Evolutionary conservation across 2,113 vertebrate genomes (phyloP).

Genomic region (Campylomormyrus numenius): DNA sequence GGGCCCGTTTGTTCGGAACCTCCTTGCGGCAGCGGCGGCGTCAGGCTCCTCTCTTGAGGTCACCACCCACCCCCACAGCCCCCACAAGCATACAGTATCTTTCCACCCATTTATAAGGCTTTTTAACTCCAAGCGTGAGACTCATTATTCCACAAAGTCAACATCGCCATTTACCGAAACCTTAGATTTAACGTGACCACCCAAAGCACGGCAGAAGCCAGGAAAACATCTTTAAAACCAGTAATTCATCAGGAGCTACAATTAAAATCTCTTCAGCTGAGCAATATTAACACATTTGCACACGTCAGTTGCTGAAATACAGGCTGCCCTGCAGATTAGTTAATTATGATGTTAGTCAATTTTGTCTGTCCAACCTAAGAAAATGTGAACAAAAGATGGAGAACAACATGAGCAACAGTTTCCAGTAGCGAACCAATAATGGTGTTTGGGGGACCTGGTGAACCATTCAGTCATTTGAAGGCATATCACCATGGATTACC

Average conservation of each 20-base stretch:
- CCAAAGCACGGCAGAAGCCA: background rate
- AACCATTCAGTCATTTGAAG: background rate
- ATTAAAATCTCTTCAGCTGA: background rate
- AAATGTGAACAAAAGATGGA: background rate
- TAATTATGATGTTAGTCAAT: background rate
- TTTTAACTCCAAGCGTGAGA: background rate
- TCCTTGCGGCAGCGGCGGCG: background rate
- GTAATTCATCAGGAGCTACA: background rate
- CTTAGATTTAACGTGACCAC: background rate
- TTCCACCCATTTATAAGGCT: background rate
- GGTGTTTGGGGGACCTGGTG: background rate
- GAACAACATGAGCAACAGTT: background rate
- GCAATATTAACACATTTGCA: background rate
- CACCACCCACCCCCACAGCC: background rate
- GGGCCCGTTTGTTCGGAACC: conserved; percentile 15
- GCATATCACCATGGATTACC: background rate
- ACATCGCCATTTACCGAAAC: background rate
- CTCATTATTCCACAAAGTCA: background rate
- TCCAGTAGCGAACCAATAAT: background rate
- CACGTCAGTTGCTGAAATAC: background rate
- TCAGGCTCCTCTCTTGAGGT: background rate
- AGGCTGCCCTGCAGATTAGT: background rate
- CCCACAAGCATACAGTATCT: conserved; percentile 28
- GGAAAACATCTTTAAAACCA: background rate
- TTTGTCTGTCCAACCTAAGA: background rate